Evolutionary conservation across 92 coral and sea anemone genomes (phyloP).

Genomic region (Umimayanthus kanabou): DNA sequence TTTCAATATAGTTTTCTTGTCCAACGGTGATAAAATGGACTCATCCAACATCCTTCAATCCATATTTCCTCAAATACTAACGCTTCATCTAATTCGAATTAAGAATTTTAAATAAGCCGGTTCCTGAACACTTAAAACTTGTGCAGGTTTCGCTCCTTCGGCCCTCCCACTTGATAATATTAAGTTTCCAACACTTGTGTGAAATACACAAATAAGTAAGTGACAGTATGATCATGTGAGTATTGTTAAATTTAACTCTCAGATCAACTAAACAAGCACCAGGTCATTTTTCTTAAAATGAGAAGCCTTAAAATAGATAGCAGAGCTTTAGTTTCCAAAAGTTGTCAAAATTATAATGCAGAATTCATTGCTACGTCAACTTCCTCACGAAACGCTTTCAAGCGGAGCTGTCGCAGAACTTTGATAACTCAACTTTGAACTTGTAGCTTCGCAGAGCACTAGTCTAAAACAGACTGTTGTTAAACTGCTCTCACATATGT

Average conservation of each 20-base stretch:
- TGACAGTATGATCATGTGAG: not conserved
- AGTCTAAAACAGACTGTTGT: not conserved
- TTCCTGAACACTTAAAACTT: not conserved
- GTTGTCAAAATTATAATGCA: not conserved
- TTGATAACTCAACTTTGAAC: not conserved
- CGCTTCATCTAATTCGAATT: not conserved
- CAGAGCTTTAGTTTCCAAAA: not conserved
- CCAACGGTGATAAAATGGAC: not conserved
- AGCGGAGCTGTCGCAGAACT: not conserved
- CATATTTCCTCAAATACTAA: not conserved
- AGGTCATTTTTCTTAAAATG: not conserved
- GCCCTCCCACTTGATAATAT: not conserved
- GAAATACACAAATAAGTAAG: no score
- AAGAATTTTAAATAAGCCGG: slow-evolving; percentile 2
- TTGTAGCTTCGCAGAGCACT: not conserved
- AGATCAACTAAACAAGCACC: not conserved
- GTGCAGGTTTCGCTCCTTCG: not conserved
- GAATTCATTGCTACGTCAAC: not conserved
- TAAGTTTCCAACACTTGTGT: not conserved
- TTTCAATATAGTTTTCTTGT: not conserved
- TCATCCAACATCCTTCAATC: not conserved
- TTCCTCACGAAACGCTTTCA: not conserved
- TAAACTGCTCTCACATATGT: not conserved
- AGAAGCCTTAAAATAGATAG: not conserved
- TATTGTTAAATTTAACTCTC: not conserved